Percentiles rank a stretch among this genome's conserved stretches.
Conservation (phyloP, 1,140 invertebrate genomes). For the Lordiphosa mommai region DNA sequence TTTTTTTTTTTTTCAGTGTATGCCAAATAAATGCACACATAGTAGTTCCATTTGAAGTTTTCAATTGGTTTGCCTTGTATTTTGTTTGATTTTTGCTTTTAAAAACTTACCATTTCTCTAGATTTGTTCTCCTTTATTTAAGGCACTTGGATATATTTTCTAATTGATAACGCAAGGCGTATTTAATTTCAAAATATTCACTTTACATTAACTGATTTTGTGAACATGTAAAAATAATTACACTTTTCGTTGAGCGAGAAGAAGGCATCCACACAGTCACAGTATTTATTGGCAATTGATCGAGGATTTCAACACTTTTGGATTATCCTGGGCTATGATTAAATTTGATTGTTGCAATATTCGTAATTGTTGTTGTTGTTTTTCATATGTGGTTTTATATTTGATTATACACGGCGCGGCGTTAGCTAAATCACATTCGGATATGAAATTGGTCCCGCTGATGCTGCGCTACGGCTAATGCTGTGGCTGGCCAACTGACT, state of each 20-base stretch:
- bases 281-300: too few relatives aligned
- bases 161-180: slow-evolving; percentile 5
- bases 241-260: slow-evolving; percentile 29
- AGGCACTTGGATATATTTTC: slow-evolving; percentile 7
- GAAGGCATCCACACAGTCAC: too few relatives aligned
- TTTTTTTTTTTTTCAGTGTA: too few relatives aligned
- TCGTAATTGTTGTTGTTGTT: slow-evolving; percentile 11
- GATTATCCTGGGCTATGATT: too few relatives aligned
- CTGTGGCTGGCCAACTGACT: slow-evolving; percentile 10
- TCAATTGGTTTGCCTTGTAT: too few relatives aligned
- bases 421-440: slow-evolving; percentile 29
- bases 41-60: too few relatives aligned
- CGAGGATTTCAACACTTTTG: too few relatives aligned
- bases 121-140: neutral
- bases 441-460: neutral
- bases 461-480: slow-evolving; percentile 10
- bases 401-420: neutral
- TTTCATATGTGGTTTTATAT: neutral
- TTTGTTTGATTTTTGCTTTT: too few relatives aligned
- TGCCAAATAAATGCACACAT: too few relatives aligned
- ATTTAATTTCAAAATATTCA: slow-evolving; percentile 13
- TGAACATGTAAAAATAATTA: neutral
- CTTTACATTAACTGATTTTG: slow-evolving; percentile 25
- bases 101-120: slow-evolving; percentile 52
- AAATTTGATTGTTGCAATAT: neutral